Evolutionary conservation across 2,888 invertebrate genomes (phyloP).

Genomic region (Eilema sororculum): DNA sequence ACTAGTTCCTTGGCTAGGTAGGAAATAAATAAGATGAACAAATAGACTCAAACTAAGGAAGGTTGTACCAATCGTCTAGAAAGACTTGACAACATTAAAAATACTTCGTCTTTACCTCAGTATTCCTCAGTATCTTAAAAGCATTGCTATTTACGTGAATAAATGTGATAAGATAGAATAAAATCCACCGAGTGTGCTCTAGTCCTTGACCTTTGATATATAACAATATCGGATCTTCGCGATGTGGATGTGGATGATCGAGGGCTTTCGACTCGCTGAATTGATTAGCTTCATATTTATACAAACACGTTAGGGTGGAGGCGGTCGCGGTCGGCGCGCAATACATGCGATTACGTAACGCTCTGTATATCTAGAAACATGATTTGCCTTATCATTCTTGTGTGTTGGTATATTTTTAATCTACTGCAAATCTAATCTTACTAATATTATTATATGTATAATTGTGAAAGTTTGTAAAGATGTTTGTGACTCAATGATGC

Average conservation of each 20-base stretch:
- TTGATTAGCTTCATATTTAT: conserved; percentile 37
- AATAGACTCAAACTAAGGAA: not conserved
- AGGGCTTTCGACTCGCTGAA: conserved; percentile 36
- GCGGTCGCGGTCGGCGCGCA: not conserved
- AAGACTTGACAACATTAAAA: not conserved
- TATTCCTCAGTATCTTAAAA: too few species aligned
- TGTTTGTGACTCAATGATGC: too few species aligned
- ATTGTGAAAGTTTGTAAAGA: too few species aligned
- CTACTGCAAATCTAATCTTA: too few species aligned
- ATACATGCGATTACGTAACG: not conserved
- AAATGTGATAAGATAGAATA: not conserved
- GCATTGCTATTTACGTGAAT: not conserved
- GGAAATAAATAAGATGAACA: too few species aligned
- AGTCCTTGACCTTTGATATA: conserved; percentile 24
- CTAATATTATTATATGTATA: too few species aligned
- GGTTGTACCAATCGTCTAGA: not conserved
- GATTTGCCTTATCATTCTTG: not conserved
- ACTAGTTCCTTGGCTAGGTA: too few species aligned
- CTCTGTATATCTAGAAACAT: not conserved
- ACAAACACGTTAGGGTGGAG: not conserved
- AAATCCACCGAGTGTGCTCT: not conserved
- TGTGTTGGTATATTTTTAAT: not conserved
- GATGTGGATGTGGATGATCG: conserved; percentile 25
- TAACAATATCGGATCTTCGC: conserved; percentile 19
- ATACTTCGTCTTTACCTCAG: not conserved